These are phyloP conservation scores for Cephus rjabovi DNA, from an alignment of 2,888 invertebrate genomes.

Conservation along the genomic window DNA sequence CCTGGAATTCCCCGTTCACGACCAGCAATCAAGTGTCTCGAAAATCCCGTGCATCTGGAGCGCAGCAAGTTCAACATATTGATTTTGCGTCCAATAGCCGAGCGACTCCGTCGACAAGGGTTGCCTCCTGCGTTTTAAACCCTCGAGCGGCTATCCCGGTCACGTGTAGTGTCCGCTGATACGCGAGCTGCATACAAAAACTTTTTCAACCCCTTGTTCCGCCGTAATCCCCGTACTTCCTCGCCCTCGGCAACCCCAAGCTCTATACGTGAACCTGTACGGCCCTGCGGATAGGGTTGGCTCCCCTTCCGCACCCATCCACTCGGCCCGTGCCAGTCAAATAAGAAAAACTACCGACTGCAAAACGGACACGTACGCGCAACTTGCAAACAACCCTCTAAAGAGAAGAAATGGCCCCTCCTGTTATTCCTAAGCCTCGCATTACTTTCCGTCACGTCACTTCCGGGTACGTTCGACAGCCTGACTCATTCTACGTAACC, in stretches of 20 bases:
- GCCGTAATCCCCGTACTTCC: conserved; percentile 15
- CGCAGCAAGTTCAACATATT: conserved; percentile 20
- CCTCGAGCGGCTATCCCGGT: conserved; percentile 53
- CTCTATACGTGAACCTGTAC: background rate
- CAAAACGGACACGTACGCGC: conserved; percentile 33
- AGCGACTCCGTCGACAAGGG: conserved; percentile 1
- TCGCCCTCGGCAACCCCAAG: conserved; percentile 7
- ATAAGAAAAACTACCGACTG: conserved; percentile 29
- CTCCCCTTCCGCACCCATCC: background rate
- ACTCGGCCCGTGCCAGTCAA: conserved; percentile 12
- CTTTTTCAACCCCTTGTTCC: conserved; percentile 42
- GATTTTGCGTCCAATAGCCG: conserved; percentile 20
- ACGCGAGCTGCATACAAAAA: conserved; percentile 62
- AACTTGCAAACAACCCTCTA: conserved; percentile 32
- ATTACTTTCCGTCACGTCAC: background rate
- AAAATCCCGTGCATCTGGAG: background rate
- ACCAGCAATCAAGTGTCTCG: background rate
- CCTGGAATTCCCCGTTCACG: background rate
- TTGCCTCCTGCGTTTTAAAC: conserved; percentile 31
- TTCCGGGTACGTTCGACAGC: background rate
- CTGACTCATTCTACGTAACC: background rate
- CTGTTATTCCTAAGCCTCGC: background rate
- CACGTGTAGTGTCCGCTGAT: conserved; percentile 62
- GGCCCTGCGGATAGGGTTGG: background rate
- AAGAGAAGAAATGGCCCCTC: conserved; percentile 25